Evolutionary conservation across 2,888 invertebrate species (phyloP), one percentile per base, ranked within the genome.

Genomic region (Agrilus cyanescens): DNA sequence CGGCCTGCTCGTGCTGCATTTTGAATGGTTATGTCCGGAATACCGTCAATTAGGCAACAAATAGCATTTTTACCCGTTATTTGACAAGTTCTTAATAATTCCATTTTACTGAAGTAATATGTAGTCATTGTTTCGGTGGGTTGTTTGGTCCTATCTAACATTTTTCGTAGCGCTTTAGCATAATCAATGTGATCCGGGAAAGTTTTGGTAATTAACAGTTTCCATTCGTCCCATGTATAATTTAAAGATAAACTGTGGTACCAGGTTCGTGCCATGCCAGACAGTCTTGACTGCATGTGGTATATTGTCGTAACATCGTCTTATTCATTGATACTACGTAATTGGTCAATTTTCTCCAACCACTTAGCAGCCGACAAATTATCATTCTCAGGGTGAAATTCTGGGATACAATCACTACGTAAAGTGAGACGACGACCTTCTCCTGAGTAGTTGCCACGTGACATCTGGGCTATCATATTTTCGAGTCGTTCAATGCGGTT

Each of bases 51-150:
- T 2, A 50, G 8, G n/a, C 47, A 48, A 2, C 44, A 49, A 12
- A 50, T 47, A 12, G 49, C 50, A 13, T 48, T 37, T 25, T 31
- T 44, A 3, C 41, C 48, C 5, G 20, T 14, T 15, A 45, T 44
- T 18, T 48, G 34, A 32, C 45, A 50, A 5, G 35, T 25, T 32
- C 34, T 30, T 8, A 46, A n/a, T 3, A 52, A n/a, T 35, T 47
- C 49, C 46, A 54, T 51, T 31, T 54, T 53, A 1, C 31, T 35
- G 41, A 51, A 54, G 41, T 53, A 53, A 37, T 53, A 53, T 4
- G 32, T 10, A 3, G 44, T 35, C 46, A 44, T 46, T 16, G 47
- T 47, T 33, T 51, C 52, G 6, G 2, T 32, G 5, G 43, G 41
- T 12, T 14, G 8, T 32, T 52, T 51, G 10, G 12, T 15, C 16